These are phyloP conservation scores for Zygaena filipendulae DNA, from an alignment of 2,888 invertebrate genomes.

Conservation along the genomic window DNA sequence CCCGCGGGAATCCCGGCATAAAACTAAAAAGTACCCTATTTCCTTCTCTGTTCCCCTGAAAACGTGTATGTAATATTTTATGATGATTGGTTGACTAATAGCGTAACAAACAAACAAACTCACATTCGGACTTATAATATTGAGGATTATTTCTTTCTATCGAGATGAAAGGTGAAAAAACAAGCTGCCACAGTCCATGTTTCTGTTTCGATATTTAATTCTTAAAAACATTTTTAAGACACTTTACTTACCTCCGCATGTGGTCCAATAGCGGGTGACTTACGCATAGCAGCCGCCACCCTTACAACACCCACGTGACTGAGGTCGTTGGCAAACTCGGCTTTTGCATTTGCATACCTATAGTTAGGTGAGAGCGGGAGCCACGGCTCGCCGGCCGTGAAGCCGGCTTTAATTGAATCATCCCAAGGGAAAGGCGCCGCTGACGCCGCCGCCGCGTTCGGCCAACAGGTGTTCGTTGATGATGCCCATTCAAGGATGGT, in stretches of 20 bases:
- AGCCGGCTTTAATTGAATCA: conserved; percentile 50
- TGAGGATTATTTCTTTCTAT: too few relatives aligned
- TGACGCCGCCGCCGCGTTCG: conserved; percentile 35
- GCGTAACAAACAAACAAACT: too few relatives aligned
- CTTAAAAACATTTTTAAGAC: too few relatives aligned
- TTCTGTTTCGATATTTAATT: too few relatives aligned
- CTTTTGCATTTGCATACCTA: conserved; percentile 69
- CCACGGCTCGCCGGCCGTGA: conserved; percentile 73
- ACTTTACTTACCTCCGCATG: conserved; percentile 52
- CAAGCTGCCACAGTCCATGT: too few relatives aligned
- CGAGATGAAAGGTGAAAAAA: too few relatives aligned
- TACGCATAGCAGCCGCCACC: conserved; percentile 46
- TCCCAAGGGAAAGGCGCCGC: conserved; percentile 55
- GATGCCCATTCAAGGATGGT: conserved; percentile 64
- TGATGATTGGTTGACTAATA: too few relatives aligned
- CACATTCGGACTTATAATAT: too few relatives aligned
- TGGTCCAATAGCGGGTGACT: conserved; percentile 50
- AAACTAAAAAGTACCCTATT: too few relatives aligned
- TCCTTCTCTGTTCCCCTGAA: too few relatives aligned
- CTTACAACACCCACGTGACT: conserved; percentile 58
- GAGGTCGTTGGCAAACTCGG: conserved; percentile 52
- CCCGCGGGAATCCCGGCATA: too few relatives aligned
- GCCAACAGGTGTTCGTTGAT: conserved; percentile 51
- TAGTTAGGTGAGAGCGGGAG: conserved; percentile 74
- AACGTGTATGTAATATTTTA: too few relatives aligned